phyloP scores from a whole-genome alignment of 2,888 invertebrate genomes.

The Petrolisthes cinctipes region DNA sequence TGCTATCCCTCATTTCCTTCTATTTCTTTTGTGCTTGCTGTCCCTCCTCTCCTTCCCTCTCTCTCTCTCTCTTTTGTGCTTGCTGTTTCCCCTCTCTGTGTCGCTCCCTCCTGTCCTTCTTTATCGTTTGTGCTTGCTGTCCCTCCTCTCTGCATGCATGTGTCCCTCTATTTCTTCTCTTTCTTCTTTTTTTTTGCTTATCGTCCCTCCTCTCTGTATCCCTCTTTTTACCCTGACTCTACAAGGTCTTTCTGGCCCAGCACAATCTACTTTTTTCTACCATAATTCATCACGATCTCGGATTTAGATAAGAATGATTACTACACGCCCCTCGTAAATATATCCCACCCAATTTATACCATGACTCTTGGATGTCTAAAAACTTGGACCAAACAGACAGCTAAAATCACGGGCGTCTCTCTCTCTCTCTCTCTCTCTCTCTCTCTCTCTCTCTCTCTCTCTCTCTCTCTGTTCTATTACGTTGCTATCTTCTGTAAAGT shows the following conservation, averaged over 20 bases:
- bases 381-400: no score
- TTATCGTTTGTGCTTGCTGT: neutral
- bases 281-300: no score
- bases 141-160: neutral
- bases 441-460: neutral
- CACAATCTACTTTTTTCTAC: no score
- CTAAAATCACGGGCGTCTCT: neutral
- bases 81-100: neutral
- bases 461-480: neutral
- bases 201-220: neutral
- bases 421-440: conserved; percentile 1
- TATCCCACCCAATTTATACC: no score
- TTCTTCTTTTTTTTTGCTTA: neutral
- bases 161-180: neutral
- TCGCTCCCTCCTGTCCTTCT: neutral
- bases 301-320: no score
- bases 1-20: no score
- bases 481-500: no score
- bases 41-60: neutral
- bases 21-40: no score
- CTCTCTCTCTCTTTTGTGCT: neutral
- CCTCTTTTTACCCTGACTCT: neutral
- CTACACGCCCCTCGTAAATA: no score
- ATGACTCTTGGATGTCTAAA: no score
- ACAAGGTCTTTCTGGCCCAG: no score